Conservation (phyloP, 2,888 invertebrate genomes). For the Brachypalpus laphriformis region DNA sequence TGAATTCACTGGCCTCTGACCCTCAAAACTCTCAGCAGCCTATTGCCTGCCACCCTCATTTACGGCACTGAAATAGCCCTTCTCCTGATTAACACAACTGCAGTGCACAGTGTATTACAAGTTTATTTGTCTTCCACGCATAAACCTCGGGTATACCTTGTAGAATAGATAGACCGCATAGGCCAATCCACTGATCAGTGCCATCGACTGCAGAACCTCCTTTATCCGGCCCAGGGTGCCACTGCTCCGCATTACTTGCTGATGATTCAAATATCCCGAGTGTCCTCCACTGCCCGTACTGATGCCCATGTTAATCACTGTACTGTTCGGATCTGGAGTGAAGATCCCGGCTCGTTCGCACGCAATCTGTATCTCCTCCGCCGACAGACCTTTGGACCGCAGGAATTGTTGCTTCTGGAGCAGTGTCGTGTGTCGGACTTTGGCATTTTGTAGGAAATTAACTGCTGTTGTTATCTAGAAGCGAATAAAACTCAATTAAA, state of each 20-base stretch:
- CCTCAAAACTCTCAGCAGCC: too few relatives aligned
- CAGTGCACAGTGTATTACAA: conserved; percentile 4
- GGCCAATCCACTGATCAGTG: conserved; percentile 90
- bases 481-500: not conserved
- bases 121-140: conserved; percentile 27
- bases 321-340: conserved; percentile 79
- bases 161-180: conserved; percentile 92
- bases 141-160: conserved; percentile 85
- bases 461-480: conserved; percentile 91
- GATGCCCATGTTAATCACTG: conserved; percentile 81
- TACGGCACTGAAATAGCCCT: too few relatives aligned
- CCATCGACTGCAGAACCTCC: conserved; percentile 88
- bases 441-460: conserved; percentile 93
- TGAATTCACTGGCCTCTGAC: too few relatives aligned
- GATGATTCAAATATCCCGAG: conserved; percentile 75
- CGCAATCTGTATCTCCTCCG: conserved; percentile 89
- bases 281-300: conserved; percentile 61
- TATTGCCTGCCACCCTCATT: too few relatives aligned
- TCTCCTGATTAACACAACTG: too few relatives aligned
- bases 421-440: conserved; percentile 89
- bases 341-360: conserved; percentile 86
- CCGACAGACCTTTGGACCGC: conserved; percentile 89
- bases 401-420: conserved; percentile 92
- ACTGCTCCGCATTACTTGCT: conserved; percentile 75
- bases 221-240: conserved; percentile 84